Evolutionary conservation across 2,888 invertebrate species (phyloP).

Genomic region (Ornithoptera alexandrae): DNA sequence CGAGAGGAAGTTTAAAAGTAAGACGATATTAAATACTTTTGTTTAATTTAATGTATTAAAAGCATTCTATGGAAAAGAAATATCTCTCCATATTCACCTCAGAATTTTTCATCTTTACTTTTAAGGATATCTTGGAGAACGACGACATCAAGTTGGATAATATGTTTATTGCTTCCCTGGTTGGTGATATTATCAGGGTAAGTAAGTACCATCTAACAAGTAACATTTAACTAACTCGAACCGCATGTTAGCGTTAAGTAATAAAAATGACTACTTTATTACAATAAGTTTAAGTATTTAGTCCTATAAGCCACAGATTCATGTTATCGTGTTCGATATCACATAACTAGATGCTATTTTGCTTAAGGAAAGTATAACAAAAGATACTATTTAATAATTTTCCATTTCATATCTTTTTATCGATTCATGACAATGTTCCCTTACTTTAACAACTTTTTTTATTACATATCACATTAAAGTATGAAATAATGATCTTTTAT

Average conservation of each 20-base stretch:
- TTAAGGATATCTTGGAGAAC: slow-evolving; percentile 94
- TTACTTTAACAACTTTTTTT: not conserved
- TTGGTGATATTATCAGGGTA: slow-evolving; percentile 96
- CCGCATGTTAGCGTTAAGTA: slow-evolving; percentile 7
- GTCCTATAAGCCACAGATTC: not conserved
- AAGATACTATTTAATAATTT: too few relatives aligned
- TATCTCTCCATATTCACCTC: not conserved
- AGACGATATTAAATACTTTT: slow-evolving; percentile 34
- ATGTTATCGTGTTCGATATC: too few relatives aligned
- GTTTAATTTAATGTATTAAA: not conserved
- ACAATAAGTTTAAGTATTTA: not conserved
- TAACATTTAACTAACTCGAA: slow-evolving; percentile 13
- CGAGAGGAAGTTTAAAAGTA: slow-evolving; percentile 94
- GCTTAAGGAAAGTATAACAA: too few relatives aligned
- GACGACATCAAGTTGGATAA: slow-evolving; percentile 97
- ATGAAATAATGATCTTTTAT: not conserved
- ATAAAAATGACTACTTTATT: slow-evolving; percentile 18
- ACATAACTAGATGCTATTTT: too few relatives aligned
- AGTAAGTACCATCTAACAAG: slow-evolving; percentile 64
- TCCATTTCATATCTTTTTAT: not conserved
- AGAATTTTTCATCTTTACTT: slow-evolving; percentile 12
- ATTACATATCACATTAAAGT: not conserved
- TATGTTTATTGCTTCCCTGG: slow-evolving; percentile 97
- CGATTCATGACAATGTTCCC: not conserved
- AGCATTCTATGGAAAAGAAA: not conserved